Base-by-base conservation (phyloP, 1,140 invertebrate genomes). In the Microplitis mediator region DNA sequence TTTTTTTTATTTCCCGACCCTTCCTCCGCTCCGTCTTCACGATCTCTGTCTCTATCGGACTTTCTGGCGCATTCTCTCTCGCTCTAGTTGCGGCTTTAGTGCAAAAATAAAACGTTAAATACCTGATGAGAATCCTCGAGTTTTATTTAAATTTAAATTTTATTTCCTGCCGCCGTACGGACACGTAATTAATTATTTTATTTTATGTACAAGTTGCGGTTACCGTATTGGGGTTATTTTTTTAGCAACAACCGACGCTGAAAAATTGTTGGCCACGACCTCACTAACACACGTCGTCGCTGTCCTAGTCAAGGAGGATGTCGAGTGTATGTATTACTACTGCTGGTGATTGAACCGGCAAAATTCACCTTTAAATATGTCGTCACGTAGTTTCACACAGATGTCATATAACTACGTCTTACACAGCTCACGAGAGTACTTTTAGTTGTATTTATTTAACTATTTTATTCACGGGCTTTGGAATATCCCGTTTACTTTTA, bases 401-500 rank as follows among this genome's bases (percentile, higher is more conserved):
- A 35, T 36, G n/a, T 23, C n/a, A 56, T 56, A 13, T 56, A 16
- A 16, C n/a, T 56, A 56, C 16, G 39, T 13, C 52, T 56, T 6
- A 56, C 16, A 16, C 11, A 4, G 16, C 3, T 56, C 52, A 56
- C 52, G 8, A 56, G n/a, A 14, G 14, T 32, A 34, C 60, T 23
- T 23, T 62, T 31, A 62, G 31, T 34, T n/a, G 8, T n/a, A 13
- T 23, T n/a, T 35, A 31, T 23, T 65, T 4, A 50, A 16, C 23
- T 50, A 65, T 50, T 65, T 52, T 50, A 11, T 45, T 65, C 56
- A 50, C 39, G 63, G 13, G 11, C 5, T 13, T 32, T 52, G 13
- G 11, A 3, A 65, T 9, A 23, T 51, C 34, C 63, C 63, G 63
- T 65, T 52, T 65, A 65, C 32, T 50, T 65, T 39, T 39, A 51